phyloP scores from a whole-genome alignment of 1,140 invertebrate species.

The Camponotus floridanus region DNA sequence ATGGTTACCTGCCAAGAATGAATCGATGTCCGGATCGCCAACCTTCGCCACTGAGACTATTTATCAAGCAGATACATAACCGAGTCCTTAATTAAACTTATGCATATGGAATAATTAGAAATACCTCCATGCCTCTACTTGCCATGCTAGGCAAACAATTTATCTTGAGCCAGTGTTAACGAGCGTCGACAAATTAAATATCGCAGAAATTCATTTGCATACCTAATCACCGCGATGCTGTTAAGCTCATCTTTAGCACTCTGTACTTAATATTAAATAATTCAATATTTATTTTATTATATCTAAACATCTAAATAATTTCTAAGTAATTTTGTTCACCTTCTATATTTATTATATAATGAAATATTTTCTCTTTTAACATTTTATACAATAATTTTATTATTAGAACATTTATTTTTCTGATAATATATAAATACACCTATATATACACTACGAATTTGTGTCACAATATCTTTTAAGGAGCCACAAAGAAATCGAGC shows the following conservation, averaged over 20 bases:
- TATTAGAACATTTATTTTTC: neutral
- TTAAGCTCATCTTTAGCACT: neutral
- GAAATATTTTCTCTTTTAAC: neutral
- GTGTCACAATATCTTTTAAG: neutral
- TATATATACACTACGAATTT: neutral
- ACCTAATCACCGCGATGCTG: conserved; percentile 33
- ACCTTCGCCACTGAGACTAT: conserved; percentile 78
- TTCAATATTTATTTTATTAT: neutral
- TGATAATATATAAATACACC: neutral
- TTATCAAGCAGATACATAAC: conserved; percentile 75
- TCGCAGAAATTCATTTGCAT: conserved; percentile 56
- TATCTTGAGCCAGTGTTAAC: conserved; percentile 52
- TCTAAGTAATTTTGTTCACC: neutral
- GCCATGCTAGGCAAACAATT: conserved; percentile 58
- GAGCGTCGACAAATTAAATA: conserved; percentile 58
- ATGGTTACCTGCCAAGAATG: conserved; percentile 70
- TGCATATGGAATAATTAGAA: conserved; percentile 77
- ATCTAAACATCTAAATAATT: neutral
- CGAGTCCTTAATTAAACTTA: conserved; percentile 77
- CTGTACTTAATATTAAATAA: neutral
- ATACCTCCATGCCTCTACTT: conserved; percentile 43
- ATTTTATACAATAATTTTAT: neutral
- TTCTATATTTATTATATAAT: neutral
- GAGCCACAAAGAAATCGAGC: neutral
- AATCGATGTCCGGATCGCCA: conserved; percentile 76